Base-by-base conservation (phyloP, 2,797 vertebrate genomes). In the Choloepus didactylus region DNA sequence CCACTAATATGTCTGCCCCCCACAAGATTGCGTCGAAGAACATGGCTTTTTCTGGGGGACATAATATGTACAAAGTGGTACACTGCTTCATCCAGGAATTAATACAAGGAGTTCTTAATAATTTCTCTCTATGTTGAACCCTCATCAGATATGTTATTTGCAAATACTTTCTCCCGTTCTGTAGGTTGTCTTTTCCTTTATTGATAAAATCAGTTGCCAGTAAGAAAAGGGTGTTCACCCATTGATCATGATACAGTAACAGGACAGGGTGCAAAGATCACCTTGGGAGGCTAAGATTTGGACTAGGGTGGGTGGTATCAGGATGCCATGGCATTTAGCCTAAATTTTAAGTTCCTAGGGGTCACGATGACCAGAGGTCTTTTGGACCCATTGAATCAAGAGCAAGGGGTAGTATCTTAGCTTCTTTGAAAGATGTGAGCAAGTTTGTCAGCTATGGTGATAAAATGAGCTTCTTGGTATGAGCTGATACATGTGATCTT, bases 391-490 rank as follows among this genome's bases (percentile, higher is more conserved):
- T 51, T 66, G 56, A 84, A 6, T n/a, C 27, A 51, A 59, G 69
- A 60, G 5, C 51, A 80, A 10, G 31, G 29, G 46, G 8, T 72
- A 94, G 44, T 88, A 72, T 27, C 27, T 87, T 27, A 75, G 44
- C 75, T 91, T 87, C 82, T 51, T 59, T 80, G 46, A 46, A 84
- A 92, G 89, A 9, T 31, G 18, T 92, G 66, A 89, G 11, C 19
- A 66, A 75, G 11, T 70, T 77, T 60, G 41, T 73, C 16, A 79
- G 46, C 70, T 77, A 0, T 79, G 38, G 9, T 46, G 46, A 89
- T 49, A 89, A 77, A 93, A 89, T 89, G 41, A 80, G 38, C n/a
- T 86, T 81, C 27, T 95, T 9, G 46, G 49, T 38, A 29, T 86
- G 9, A 80, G 12, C 38, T 83, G 38, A 75, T 41, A n/a, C n/a